Evolutionary conservation across 1,140 invertebrate genomes (phyloP), one percentile per base, ranked within the genome.

Genomic region (Spodoptera litura): DNA sequence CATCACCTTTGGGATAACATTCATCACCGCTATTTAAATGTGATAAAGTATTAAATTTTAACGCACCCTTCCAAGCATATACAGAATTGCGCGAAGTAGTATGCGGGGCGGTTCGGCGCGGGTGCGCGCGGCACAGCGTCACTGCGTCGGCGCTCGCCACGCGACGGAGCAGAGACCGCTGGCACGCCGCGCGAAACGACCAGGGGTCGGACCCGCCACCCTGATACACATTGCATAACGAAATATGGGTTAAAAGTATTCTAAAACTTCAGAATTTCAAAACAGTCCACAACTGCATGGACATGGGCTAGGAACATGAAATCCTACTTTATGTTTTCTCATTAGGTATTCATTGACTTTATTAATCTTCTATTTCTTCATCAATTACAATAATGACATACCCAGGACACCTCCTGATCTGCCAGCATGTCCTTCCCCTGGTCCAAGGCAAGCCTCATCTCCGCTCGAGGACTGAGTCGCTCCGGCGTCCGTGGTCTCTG

Each of bases 381-480:
- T 20, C 20, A 20, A 20, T 20, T 20, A 20, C 20, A 20, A 20
- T 20, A 20, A 31, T 31, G 15, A 56, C 71, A 74, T 81, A 89
- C 90, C 90, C 89, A 91, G 55, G 85, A 80, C 79, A 83, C 91
- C 82, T 95, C 94, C 89, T 95, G 94, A 58, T 95, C 93, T 81
- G 93, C 94, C 84, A 95, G 84, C 84, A 95, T 93, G 77, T 95
- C 94, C 87, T 85, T 93, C 81, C 94, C 94, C 91, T 94, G 90
- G 83, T 94, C 92, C 90, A 96, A 91, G 4, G 95, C 95, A 85
- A 96, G 92, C 25, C 95, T 94, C 95, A 96, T 96, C 93, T 96
- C 95, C 88, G 95, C 95, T 74, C 95, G 95, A 83, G 95, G 95
- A 88, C 94, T 96, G 93, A 96, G 93, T 51, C 94, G 90, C 81